Evolutionary conservation across 2,888 invertebrate species (phyloP).

Genomic region (Drosophila histrio): DNA sequence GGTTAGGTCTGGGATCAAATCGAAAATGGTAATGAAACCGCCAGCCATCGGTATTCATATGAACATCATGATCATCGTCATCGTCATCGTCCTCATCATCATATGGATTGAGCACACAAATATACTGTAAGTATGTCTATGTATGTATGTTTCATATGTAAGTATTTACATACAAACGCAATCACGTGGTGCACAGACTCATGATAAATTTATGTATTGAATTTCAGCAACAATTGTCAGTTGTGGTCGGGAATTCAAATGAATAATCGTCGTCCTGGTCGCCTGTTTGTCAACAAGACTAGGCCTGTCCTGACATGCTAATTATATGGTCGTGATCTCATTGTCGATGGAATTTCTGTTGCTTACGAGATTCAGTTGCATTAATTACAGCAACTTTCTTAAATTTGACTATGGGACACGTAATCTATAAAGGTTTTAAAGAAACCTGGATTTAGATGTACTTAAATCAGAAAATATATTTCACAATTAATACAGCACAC

Average conservation of each 20-base stretch:
- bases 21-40: slow-evolving; percentile 48
- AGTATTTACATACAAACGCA: slow-evolving; percentile 10
- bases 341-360: neutral
- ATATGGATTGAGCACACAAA: slow-evolving; percentile 18
- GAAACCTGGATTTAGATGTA: no score
- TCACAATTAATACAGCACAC: no score
- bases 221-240: slow-evolving; percentile 48
- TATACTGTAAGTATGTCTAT: neutral
- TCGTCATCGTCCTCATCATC: neutral
- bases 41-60: slow-evolving; percentile 5
- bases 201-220: slow-evolving; percentile 36
- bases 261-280: slow-evolving; percentile 29
- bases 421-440: no score
- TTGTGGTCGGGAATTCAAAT: slow-evolving; percentile 17
- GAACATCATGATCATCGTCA: neutral
- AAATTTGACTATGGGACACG: no score
- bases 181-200: neutral
- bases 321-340: slow-evolving; percentile 2
- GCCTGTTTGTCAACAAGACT: neutral
- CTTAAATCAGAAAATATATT: no score
- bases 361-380: neutral
- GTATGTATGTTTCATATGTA: neutral
- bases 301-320: neutral
- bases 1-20: slow-evolving; percentile 48
- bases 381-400: neutral